These are phyloP conservation scores for Casuarius casuarius DNA, from an alignment of 2,113 vertebrate genomes.

Conservation along the genomic window DNA sequence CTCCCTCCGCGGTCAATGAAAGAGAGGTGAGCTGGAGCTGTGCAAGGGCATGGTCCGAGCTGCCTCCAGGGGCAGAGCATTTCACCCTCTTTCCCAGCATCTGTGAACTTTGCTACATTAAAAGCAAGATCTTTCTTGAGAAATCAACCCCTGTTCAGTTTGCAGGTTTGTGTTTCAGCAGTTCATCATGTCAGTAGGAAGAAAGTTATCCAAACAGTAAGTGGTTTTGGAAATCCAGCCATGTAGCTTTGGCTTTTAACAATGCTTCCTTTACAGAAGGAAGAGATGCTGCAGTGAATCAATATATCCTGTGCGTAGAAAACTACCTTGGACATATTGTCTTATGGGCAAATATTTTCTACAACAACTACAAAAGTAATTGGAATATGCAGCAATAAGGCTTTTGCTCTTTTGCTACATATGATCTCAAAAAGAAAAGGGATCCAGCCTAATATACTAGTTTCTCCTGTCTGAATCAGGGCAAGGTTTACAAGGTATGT, in stretches of 20 bases:
- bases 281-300: not conserved
- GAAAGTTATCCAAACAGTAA: not conserved
- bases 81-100: not conserved
- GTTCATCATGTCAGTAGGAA: not conserved
- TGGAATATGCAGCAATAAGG: not conserved
- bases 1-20: not conserved
- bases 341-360: not conserved
- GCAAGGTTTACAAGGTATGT: not conserved
- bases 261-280: not conserved
- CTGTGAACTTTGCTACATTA: not conserved
- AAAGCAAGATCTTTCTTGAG: not conserved
- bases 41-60: not conserved
- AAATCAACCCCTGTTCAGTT: not conserved
- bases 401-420: not conserved
- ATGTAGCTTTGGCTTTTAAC: not conserved
- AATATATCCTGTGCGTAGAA: not conserved
- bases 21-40: not conserved
- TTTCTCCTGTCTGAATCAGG: not conserved
- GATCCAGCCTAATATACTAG: rapidly evolving
- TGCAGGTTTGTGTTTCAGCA: not conserved
- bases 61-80: not conserved
- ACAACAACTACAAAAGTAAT: not conserved
- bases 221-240: constrained; percentile 15
- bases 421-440: not conserved
- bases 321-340: not conserved